Evolutionary conservation across 2,113 vertebrate genomes (phyloP).

Genomic region (Trichomycterus rosablanca): DNA sequence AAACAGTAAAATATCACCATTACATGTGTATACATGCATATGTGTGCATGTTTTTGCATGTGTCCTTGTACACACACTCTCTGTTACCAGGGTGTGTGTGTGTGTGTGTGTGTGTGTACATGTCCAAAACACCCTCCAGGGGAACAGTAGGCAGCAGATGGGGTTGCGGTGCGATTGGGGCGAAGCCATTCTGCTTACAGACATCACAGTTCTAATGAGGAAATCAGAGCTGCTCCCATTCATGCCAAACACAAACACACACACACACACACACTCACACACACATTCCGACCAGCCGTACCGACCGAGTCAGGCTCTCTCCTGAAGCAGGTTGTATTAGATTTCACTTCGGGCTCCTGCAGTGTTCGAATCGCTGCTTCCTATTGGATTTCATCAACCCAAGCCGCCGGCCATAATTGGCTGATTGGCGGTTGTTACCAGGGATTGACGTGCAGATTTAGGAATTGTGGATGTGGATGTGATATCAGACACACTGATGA

Average conservation of each 20-base stretch:
- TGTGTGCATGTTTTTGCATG: constrained; percentile 21
- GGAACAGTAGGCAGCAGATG: constrained; percentile 39
- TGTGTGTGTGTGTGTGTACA: constrained; percentile 35
- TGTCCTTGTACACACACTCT: not conserved
- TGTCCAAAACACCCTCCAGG: constrained; percentile 13
- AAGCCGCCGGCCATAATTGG: not conserved
- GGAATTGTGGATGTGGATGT: not conserved
- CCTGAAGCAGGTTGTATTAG: constrained; percentile 9
- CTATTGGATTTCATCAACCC: constrained; percentile 12
- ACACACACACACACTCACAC: not conserved
- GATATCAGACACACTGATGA: not conserved
- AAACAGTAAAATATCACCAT: no score
- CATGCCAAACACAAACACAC: constrained; percentile 13
- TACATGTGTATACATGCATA: not conserved
- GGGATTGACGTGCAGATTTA: not conserved
- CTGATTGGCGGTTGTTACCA: not conserved
- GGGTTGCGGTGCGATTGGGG: constrained; percentile 36
- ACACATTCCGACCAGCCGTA: not conserved
- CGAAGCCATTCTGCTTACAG: constrained; percentile 39
- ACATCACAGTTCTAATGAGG: constrained; percentile 40
- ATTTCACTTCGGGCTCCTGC: constrained; percentile 11
- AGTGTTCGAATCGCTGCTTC: not conserved
- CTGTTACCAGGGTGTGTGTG: no score
- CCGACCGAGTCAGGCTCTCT: constrained; percentile 6
- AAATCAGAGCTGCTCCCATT: constrained; percentile 30